Base-by-base conservation (phyloP, 2,797 vertebrate genomes). In the Hippocampus kuda region DNA sequence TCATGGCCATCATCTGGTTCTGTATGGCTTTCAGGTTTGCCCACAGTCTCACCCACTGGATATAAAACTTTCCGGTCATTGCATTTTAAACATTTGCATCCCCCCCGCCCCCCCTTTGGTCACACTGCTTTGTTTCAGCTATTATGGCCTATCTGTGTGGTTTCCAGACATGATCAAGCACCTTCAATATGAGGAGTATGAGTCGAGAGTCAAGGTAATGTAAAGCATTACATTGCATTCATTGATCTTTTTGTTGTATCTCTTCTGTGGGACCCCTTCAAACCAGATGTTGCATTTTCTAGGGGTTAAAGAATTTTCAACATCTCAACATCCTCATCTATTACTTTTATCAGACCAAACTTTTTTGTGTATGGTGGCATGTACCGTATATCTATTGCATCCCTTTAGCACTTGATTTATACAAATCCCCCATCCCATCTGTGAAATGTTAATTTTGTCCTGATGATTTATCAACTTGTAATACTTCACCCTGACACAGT, bases 161-260 rank as follows among this genome's bases (percentile, higher is more conserved):
- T 98, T 98, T 80, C 96, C 96, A 0, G 96, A 98, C 79, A 97
- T 98, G 95, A 97, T 98, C 75, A 96, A 94, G 1, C 93, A 97
- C 75, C 89, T 94, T 69, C 95, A 98, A 86, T 87, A 94, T 0
- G 90, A 94, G 74, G 94, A 93, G 0, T 98, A 98, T 15, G 87
- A 92, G 63, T 90, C 92, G 38, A 93, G 88, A 73, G 87, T 93
- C 82, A 97, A 93, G 86, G 86, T 87, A 64, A 61, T 61, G 16
- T 20, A 16, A 16, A 44, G 24, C 42, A 64, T 1, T 12, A 6
- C 60, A 12, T 15, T 62, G 60, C 24, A 13, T 59, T 59, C 27
- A 59, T 56, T 56, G n/a, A 56, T 22, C 20, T 54, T 10, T 22
- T 22, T 1, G 20, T 54, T 48, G 15, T 38, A 8, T 38, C 34